These are phyloP conservation scores for Lagorchestes hirsutus DNA, from an alignment of 2,797 vertebrate genomes.

Conservation along the genomic window DNA sequence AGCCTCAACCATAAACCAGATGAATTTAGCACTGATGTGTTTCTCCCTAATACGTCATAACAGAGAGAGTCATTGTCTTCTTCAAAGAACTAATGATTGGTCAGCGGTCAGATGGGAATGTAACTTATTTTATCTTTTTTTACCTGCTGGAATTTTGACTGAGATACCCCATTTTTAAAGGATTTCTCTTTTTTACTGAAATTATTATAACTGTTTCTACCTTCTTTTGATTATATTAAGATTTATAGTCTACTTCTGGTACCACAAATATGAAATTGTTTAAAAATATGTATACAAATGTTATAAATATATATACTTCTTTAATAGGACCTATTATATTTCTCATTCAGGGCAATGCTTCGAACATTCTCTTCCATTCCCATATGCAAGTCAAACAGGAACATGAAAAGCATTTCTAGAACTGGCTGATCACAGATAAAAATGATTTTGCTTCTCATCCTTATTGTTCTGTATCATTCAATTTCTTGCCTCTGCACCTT, in stretches of 20 bases:
- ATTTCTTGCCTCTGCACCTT: neutral
- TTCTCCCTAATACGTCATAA: neutral
- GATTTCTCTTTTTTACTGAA: conserved; percentile 28
- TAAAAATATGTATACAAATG: neutral
- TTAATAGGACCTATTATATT: conserved; percentile 10
- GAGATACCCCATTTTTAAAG: conserved; percentile 13
- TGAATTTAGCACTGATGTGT: neutral
- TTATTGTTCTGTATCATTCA: neutral
- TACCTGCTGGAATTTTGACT: conserved; percentile 26
- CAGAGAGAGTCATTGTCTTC: neutral
- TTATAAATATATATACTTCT: neutral
- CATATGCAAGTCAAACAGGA: neutral
- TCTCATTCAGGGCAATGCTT: conserved; percentile 16
- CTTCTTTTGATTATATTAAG: neutral
- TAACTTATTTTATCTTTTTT: neutral
- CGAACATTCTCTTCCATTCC: conserved; percentile 9
- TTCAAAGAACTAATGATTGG: neutral
- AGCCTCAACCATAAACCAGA: neutral
- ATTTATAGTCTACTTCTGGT: conserved; percentile 13
- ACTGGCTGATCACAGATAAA: neutral
- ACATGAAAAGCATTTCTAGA: neutral
- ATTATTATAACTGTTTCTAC: conserved; percentile 10
- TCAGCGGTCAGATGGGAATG: neutral
- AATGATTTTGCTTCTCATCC: neutral
- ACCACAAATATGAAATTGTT: neutral